phyloP scores from a whole-genome alignment of 2,113 vertebrate genomes.

The Phrynosoma blainvillii region DNA sequence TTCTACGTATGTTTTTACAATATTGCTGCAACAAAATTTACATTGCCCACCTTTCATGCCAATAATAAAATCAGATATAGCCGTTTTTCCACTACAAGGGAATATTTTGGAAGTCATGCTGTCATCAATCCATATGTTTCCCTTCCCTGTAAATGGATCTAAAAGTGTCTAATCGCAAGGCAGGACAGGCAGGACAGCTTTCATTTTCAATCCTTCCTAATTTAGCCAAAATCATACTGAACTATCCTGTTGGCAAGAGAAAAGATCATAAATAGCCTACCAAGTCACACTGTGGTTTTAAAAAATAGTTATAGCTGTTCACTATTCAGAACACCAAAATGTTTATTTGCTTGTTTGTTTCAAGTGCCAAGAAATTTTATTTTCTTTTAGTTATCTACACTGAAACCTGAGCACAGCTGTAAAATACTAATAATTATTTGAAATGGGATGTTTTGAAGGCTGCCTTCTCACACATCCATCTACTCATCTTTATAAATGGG shows the following conservation, averaged over 20 bases:
- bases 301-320: neutral
- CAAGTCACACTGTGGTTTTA: neutral
- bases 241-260: neutral
- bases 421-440: neutral
- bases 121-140: neutral
- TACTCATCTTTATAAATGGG: neutral
- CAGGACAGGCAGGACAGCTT: neutral
- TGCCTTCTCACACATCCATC: neutral
- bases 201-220: neutral
- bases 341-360: neutral
- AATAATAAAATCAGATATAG: neutral
- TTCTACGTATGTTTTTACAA: neutral
- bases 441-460: neutral
- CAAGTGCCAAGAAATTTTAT: no score
- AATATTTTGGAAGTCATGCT: no score
- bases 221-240: neutral
- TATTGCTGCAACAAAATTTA: neutral
- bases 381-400: neutral
- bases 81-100: neutral
- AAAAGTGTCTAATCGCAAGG: neutral
- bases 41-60: neutral
- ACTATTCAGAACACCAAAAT: neutral
- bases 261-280: neutral
- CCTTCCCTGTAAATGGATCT: neutral
- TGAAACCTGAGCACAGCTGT: neutral